Base-by-base conservation (phyloP, 2,113 vertebrate species). In the Anguilla japonica region DNA sequence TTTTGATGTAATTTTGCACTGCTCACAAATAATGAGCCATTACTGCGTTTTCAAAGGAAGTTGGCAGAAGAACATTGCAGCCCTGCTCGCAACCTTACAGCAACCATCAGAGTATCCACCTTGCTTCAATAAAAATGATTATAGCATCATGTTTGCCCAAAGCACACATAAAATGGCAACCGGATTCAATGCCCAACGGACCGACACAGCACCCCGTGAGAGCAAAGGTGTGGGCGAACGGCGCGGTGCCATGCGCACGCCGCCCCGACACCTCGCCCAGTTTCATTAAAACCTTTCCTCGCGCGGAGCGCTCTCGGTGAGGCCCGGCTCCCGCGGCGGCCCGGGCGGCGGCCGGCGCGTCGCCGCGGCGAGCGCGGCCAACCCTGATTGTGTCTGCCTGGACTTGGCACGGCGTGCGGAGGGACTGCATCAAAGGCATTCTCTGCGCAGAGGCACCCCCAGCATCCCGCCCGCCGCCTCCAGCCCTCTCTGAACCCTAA, bases 271-370 rank as follows among this genome's bases (percentile, higher is more conserved):
- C 43, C 43, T 41, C 39, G 75, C 84, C 75, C 75, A 41, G 84
- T 46, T 79, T 85, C 84, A 85, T 85, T 80, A 85, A 80, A 80
- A 40, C 84, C 75, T 57, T 75, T 26, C 26, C 84, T 85, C 84
- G 80, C 75, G 50, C 39, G 46, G 84, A 39, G 34, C 15, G 84
- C 50, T 3, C 75, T 50, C 43, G 41, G 84, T 43, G 29, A 79
- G 39, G 71, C 84, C 46, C 43, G 26, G 57, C 57, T 85, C 75
- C 84, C 84, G 60, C 43, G 14, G 34, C 84, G 75, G 29, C 22
- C 6, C 84, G 2, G 67, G 71, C 84, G 56, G 84, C 43, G 50
- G 84, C 84, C 79, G 71, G 22, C 40, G 75, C 7, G 18, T 71
- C 46, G 50, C 84, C 9, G 75, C 34, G 84, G 46, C 41, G 41